phyloP scores from a whole-genome alignment of 2,113 vertebrate genomes.

The Panthera uncia region DNA sequence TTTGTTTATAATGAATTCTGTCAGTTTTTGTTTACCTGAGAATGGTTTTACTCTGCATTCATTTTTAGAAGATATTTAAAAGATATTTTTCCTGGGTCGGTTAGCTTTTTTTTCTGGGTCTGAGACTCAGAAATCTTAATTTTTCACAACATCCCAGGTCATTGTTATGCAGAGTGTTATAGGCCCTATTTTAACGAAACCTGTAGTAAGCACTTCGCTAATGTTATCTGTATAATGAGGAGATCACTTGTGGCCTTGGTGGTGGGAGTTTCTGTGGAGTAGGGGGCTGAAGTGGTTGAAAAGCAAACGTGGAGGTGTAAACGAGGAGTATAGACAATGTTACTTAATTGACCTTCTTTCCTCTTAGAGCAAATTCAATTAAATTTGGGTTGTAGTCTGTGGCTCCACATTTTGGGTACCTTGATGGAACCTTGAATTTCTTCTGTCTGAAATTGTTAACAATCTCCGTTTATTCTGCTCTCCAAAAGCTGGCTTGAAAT shows the following conservation, averaged over 20 bases:
- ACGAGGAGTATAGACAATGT: no score
- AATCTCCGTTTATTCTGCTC: not conserved
- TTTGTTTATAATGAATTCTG: not conserved
- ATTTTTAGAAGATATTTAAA: not conserved
- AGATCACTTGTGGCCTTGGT: not conserved
- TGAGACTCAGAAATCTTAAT: not conserved
- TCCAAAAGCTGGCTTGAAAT: not conserved
- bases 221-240: no score
- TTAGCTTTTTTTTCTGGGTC: not conserved
- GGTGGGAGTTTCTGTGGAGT: not conserved
- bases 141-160: not conserved
- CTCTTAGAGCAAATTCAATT: not conserved
- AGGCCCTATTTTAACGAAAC: not conserved
- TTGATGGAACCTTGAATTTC: not conserved
- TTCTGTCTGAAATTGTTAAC: not conserved
- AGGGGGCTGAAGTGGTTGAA: not conserved
- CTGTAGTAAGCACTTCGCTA: accelerated
- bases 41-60: not conserved
- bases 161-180: not conserved
- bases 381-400: not conserved
- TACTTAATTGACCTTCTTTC: not conserved
- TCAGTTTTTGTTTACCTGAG: not conserved
- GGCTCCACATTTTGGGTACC: not conserved
- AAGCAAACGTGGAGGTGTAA: not conserved
- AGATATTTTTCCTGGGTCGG: not conserved